These are phyloP conservation scores for Limulus polyphemus DNA, from an alignment of 2,888 invertebrate species.

Conservation along the genomic window DNA sequence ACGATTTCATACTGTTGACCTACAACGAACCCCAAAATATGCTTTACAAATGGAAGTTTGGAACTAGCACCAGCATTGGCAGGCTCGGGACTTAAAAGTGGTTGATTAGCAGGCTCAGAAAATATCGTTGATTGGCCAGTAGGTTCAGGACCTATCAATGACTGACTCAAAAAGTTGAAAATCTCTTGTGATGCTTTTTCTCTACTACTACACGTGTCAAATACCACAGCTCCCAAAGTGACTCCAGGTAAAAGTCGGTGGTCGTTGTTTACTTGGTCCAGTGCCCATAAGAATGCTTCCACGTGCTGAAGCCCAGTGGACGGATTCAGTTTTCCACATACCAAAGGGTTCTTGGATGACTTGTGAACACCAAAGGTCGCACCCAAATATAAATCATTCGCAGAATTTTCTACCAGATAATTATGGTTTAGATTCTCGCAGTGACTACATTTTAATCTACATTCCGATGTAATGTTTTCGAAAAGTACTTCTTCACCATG, in stretches of 20 bases:
- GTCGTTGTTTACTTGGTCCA: slow-evolving; percentile 29
- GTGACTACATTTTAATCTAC: slow-evolving; percentile 14
- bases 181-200: slow-evolving; percentile 24
- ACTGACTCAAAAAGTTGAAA: slow-evolving; percentile 24
- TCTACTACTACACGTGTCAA: slow-evolving; percentile 32
- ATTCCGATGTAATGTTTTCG: slow-evolving; percentile 18
- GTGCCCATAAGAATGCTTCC: slow-evolving; percentile 37
- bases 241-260: too few relatives aligned
- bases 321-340: slow-evolving; percentile 29
- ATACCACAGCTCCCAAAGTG: slow-evolving; percentile 28
- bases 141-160: neutral
- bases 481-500: slow-evolving; percentile 14
- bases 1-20: slow-evolving; percentile 8
- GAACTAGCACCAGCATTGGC: too few relatives aligned
- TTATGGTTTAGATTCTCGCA: slow-evolving; percentile 20
- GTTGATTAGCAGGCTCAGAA: too few relatives aligned
- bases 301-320: slow-evolving; percentile 32
- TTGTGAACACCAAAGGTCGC: slow-evolving; percentile 38
- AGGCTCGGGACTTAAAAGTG: too few relatives aligned
- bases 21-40: slow-evolving; percentile 9
- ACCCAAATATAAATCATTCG: slow-evolving; percentile 34
- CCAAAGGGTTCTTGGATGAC: slow-evolving; percentile 28
- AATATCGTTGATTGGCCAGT: too few relatives aligned
- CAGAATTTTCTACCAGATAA: slow-evolving; percentile 24
- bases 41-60: neutral